Percentiles rank a stretch among this genome's conserved stretches.
Conservation (phyloP, 1,140 invertebrate species). For the Tetragonula clypearis region DNA sequence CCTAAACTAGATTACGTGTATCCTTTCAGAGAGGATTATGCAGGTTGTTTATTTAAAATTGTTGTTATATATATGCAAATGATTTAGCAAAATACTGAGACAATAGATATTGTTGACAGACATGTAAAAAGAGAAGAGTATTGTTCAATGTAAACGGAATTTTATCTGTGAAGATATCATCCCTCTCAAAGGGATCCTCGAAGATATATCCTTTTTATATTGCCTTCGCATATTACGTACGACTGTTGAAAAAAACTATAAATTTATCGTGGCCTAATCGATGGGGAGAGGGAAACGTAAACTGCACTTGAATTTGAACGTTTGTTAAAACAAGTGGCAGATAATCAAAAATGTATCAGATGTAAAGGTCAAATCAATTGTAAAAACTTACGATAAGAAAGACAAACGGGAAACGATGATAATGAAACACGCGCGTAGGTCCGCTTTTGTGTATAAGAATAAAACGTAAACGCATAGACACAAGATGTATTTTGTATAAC, state of each 20-base stretch:
- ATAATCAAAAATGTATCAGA: background rate
- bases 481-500: constrained; percentile 8
- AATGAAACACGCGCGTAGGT: background rate
- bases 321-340: background rate
- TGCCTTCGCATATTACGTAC: background rate
- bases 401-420: background rate
- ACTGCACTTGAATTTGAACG: background rate
- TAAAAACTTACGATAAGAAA: background rate
- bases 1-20: constrained; percentile 9
- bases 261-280: constrained; percentile 23
- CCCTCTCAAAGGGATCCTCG: background rate
- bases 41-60: constrained; percentile 30
- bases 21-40: constrained; percentile 24
- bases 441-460: background rate
- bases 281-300: background rate
- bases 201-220: background rate
- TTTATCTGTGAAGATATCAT: constrained; percentile 16
- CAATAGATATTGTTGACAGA: constrained; percentile 47
- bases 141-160: constrained; percentile 21
- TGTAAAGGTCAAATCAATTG: background rate
- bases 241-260: constrained; percentile 10
- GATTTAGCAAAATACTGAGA: constrained; percentile 14
- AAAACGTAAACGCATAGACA: background rate
- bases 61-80: constrained; percentile 19
- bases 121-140: constrained; percentile 10